phyloP scores from a whole-genome alignment of 2,797 vertebrate genomes.

The Pangasius sanitwongsei region DNA sequence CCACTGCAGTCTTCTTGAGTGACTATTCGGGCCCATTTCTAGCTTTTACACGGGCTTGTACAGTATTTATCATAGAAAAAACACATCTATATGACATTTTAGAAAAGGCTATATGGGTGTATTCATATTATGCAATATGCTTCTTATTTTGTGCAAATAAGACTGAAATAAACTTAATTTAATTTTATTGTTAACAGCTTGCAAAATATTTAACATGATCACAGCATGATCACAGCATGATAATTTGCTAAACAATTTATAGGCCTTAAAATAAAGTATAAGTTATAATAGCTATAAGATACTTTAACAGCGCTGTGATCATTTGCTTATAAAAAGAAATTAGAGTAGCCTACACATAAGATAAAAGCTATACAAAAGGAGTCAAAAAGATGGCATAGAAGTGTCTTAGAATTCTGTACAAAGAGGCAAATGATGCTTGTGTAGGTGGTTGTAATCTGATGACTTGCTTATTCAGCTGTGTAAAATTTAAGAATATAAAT shows the following conservation, averaged over 20 bases:
- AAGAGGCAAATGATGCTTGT: not conserved
- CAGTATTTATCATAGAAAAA: not conserved
- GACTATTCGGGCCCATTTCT: constrained; percentile 27
- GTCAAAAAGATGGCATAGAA: not conserved
- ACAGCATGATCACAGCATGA: not conserved
- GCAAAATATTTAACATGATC: not conserved
- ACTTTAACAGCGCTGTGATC: not conserved
- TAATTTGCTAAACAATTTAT: not conserved
- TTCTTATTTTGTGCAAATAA: not conserved
- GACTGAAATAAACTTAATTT: not conserved
- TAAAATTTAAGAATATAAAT: constrained; percentile 27
- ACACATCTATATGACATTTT: not conserved
- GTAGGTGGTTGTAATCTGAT: constrained; percentile 23
- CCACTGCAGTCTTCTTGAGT: constrained; percentile 19
- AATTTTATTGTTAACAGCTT: not conserved
- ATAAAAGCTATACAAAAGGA: constrained; percentile 1
- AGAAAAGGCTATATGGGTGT: not conserved
- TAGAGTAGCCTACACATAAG: not conserved
- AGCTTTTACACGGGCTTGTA: constrained; percentile 24
- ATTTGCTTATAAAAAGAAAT: constrained; percentile 4
- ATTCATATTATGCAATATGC: not conserved
- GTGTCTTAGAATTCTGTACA: not conserved
- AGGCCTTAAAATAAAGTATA: not conserved
- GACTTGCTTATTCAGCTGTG: constrained; percentile 24
- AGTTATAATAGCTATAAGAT: not conserved